Evolutionary conservation across 2,888 invertebrate genomes (phyloP).

Genomic region (Uropetala carovei): DNA sequence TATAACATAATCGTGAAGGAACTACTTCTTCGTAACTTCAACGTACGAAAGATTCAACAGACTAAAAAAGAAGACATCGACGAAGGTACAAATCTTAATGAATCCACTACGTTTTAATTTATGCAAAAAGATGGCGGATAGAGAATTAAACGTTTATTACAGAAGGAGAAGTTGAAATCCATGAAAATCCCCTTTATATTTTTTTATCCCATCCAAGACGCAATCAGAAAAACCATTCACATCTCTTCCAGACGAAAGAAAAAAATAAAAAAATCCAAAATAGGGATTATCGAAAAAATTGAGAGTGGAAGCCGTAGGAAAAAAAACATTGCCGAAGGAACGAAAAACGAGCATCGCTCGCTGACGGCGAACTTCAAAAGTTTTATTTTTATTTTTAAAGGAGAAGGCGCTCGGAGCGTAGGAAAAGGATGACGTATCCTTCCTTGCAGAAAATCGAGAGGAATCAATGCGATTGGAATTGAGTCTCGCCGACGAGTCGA

Average conservation of each 20-base stretch:
- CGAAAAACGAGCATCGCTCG: neutral
- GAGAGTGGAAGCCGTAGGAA: neutral
- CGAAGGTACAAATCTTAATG: neutral
- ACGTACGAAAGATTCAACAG: no score
- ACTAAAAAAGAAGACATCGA: neutral
- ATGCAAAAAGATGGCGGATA: neutral
- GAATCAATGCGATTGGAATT: neutral
- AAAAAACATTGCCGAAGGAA: neutral
- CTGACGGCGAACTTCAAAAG: no score
- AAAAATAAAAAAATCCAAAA: constrained; percentile 25
- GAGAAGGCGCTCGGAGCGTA: neutral
- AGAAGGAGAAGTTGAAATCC: neutral
- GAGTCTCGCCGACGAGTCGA: neutral
- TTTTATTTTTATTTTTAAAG: neutral
- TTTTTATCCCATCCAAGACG: neutral
- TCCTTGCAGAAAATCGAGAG: neutral
- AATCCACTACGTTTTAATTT: neutral
- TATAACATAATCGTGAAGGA: no score
- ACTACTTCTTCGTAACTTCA: no score
- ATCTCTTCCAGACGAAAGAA: neutral
- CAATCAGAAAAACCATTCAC: neutral
- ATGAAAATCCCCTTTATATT: neutral
- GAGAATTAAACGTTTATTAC: neutral
- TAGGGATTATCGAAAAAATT: constrained; percentile 17
- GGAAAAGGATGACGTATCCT: neutral